phyloP scores from a whole-genome alignment of 2,113 vertebrate genomes.

The Charina bottae region DNA sequence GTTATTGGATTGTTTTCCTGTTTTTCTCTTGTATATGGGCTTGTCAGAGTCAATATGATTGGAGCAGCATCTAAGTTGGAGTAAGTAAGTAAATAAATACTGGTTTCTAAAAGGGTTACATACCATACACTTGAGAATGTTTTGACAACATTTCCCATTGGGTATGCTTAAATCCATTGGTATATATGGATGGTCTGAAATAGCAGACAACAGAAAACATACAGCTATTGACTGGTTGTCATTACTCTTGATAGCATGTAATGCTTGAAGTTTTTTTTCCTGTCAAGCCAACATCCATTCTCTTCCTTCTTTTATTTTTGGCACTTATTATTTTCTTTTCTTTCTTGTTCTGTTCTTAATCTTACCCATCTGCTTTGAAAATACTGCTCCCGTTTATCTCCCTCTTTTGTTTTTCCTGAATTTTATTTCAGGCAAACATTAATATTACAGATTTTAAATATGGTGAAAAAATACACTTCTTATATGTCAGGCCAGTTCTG shows the following conservation, averaged over 20 bases:
- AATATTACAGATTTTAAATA: background rate
- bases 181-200: background rate
- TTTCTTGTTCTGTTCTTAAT: background rate
- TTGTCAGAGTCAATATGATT: background rate
- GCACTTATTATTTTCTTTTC: too few species aligned
- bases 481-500: background rate
- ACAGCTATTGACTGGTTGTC: background rate
- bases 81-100: background rate
- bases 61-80: background rate
- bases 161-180: background rate
- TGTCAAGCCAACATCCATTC: background rate
- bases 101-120: background rate
- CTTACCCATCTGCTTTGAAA: background rate
- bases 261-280: background rate
- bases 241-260: constrained; percentile 6
- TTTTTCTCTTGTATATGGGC: background rate
- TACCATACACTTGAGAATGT: background rate
- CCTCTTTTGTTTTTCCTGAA: background rate
- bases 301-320: background rate
- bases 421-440: background rate
- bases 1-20: background rate
- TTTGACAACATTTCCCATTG: background rate
- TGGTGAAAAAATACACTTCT: background rate
- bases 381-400: background rate
- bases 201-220: background rate